phyloP scores from a whole-genome alignment of 1,140 invertebrate genomes.

The Hestina assimilis region DNA sequence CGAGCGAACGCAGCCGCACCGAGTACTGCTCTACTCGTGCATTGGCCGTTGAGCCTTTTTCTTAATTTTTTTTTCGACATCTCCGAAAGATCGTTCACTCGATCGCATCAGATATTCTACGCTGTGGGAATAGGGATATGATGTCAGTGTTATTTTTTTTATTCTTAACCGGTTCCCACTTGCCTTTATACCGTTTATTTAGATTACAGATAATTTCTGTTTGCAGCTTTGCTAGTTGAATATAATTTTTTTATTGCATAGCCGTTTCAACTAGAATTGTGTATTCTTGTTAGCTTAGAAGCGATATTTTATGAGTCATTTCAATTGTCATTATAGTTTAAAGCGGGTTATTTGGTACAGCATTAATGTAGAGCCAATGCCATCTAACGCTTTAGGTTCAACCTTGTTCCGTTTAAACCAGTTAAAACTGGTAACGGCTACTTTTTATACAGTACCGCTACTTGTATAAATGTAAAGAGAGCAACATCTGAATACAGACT shows the following conservation, averaged over 20 bases:
- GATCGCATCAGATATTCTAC: slow-evolving; percentile 44
- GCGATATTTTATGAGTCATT: slow-evolving; percentile 4
- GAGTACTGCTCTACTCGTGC: slow-evolving; percentile 55
- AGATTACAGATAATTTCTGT: slow-evolving; percentile 38
- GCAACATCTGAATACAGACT: slow-evolving; percentile 47
- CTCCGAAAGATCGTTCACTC: slow-evolving; percentile 65
- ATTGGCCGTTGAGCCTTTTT: slow-evolving; percentile 64
- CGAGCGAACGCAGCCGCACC: slow-evolving; percentile 58
- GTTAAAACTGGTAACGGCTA: slow-evolving; percentile 37
- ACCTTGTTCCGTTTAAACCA: slow-evolving; percentile 49
- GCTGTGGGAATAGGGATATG: slow-evolving; percentile 64
- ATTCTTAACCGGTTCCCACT: slow-evolving; percentile 36
- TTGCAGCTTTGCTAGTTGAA: slow-evolving; percentile 7
- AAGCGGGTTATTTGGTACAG: slow-evolving; percentile 31
- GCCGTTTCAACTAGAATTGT: background rate
- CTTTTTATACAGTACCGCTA: slow-evolving; percentile 55
- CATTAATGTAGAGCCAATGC: slow-evolving; percentile 43
- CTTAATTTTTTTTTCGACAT: slow-evolving; percentile 42
- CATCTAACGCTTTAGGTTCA: slow-evolving; percentile 46
- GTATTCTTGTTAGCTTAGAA: background rate
- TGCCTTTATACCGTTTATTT: slow-evolving; percentile 44
- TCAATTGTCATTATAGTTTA: slow-evolving; percentile 18
- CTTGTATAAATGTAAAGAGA: slow-evolving; percentile 41
- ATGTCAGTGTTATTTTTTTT: slow-evolving; percentile 58
- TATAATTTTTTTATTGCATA: background rate